phyloP scores from a whole-genome alignment of 2,888 invertebrate genomes.

The Mechanitis mazaeus region DNA sequence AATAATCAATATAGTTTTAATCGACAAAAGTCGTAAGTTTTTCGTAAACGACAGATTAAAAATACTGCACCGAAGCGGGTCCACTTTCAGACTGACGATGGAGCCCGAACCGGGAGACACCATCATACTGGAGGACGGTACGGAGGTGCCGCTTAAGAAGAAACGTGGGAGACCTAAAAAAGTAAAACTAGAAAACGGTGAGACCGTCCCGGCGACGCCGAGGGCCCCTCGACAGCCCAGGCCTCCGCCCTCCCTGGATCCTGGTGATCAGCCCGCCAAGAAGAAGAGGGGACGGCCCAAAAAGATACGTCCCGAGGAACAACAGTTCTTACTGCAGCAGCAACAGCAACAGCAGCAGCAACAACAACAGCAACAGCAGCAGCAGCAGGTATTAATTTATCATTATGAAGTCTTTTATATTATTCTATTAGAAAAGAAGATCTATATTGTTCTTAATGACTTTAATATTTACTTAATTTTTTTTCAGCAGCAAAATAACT shows the following conservation, averaged over 20 bases:
- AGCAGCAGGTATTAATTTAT: no score
- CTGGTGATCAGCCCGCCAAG: constrained; percentile 80
- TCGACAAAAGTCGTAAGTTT: constrained; percentile 7
- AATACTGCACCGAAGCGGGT: constrained; percentile 37
- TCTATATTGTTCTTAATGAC: background rate
- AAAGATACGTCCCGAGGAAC: constrained; percentile 84
- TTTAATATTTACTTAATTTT: background rate
- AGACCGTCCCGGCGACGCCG: constrained; percentile 76
- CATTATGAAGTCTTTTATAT: no score
- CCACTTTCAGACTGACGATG: constrained; percentile 65
- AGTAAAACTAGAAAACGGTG: constrained; percentile 81
- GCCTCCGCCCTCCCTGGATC: constrained; percentile 44
- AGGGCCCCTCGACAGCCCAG: constrained; percentile 67
- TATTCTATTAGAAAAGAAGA: no score
- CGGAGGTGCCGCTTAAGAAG: constrained; percentile 86
- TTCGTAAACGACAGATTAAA: constrained; percentile 42
- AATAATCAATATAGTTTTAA: background rate
- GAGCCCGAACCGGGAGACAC: constrained; percentile 74
- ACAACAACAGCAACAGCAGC: constrained; percentile 45
- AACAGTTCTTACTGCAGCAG: constrained; percentile 70
- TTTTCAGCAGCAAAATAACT: constrained; percentile 34
- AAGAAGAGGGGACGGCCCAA: constrained; percentile 93
- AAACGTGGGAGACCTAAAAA: constrained; percentile 94
- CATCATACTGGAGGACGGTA: constrained; percentile 78
- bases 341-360: constrained; percentile 65